Base-by-base conservation (phyloP, 2,888 invertebrate genomes). In the Andrena minutula region DNA sequence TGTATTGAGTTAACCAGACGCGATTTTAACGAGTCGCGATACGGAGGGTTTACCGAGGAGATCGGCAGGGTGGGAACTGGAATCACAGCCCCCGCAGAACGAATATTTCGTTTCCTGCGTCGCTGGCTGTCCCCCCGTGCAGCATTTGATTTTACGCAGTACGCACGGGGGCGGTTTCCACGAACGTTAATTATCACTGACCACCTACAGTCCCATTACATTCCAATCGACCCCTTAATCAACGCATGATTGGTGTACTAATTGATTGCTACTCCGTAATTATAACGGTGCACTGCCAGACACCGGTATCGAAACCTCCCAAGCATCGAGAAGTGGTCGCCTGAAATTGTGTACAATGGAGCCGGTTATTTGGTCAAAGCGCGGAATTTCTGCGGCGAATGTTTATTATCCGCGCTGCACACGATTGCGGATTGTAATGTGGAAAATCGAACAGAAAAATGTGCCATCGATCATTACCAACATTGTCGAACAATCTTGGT, bases 231-330 rank as follows among this genome's bases (percentile, higher is more conserved):
- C 91, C 93, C 93, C 92, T 93, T 93, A 93, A 93, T 94, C 92
- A 93, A 93, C 92, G 93, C 93, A 93, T 93, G 94, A 94, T 94
- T 94, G 94, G 92, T 93, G 91, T 91, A 90, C 92, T 93, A 93
- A 93, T 93, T 93, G 93, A 93, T 93, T 93, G 93, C 93, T 93
- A 93, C 93, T 93, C 90, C 92, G 93, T 93, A 93, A 93, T 94
- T 93, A 93, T 93, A 93, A 93, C 93, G 91, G 93, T 93, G 92
- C 93, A 93, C 88, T 88, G 84, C 73, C 88, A 81, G 88, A 85
- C 85, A 85, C 82, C 79, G 88, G 83, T 84, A 85, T 85, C 85
- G 85, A 81, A 79, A 79, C 84, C 82, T 79, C 23, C 71, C 63
- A 58, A 79, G 82, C 82, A 88, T 83, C 79, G 71, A 74, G 72